Evolutionary conservation across 2,797 vertebrate species (phyloP).

Genomic region (Gallinago stenura): DNA sequence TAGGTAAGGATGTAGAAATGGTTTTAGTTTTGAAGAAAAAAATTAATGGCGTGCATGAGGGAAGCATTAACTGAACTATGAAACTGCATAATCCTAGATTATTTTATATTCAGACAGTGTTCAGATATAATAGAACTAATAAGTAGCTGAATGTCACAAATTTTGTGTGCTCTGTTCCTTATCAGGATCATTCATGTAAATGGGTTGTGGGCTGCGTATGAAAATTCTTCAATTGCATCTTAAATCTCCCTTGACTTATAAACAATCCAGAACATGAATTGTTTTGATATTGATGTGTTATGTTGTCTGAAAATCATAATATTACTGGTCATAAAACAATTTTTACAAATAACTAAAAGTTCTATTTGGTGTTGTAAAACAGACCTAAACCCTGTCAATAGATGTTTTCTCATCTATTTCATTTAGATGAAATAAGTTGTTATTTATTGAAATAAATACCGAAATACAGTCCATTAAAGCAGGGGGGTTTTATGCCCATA

Average conservation of each 20-base stretch:
- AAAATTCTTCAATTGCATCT: neutral
- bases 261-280: neutral
- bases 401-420: neutral
- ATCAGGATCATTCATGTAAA: neutral
- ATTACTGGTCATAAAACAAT: neutral
- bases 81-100: neutral
- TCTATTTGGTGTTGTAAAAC: neutral
- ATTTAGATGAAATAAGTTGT: neutral
- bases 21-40: neutral
- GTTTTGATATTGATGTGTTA: neutral
- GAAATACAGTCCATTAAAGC: neutral
- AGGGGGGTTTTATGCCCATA: neutral
- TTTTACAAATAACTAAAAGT: neutral
- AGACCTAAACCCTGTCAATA: neutral
- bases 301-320: neutral
- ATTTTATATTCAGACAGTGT: neutral
- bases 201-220: neutral
- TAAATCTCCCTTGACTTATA: neutral
- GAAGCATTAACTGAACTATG: neutral
- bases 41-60: neutral
- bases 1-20: slow-evolving; percentile 82
- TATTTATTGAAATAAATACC: neutral
- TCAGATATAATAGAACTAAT: neutral
- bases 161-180: neutral
- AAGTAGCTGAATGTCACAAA: neutral